Evolutionary conservation across 2,113 vertebrate genomes (phyloP), one percentile per base, ranked within the genome.

Genomic region (Fregata magnificens): DNA sequence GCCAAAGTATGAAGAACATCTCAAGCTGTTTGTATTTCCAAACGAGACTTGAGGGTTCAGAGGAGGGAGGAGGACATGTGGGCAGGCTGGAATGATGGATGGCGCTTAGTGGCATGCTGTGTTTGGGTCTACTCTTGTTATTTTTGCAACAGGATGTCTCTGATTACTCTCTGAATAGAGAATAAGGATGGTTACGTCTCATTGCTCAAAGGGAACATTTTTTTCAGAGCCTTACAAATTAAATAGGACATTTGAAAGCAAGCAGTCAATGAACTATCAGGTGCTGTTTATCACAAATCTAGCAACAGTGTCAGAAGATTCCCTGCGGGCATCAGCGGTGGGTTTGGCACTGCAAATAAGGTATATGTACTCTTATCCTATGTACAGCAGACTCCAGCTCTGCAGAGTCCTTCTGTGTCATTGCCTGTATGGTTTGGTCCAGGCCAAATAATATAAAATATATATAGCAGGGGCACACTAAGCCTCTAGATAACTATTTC

Each of bases 61-160:
- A 69, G 65, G 82, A 94, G 72, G 72, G 50, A 92, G 72, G 63
- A 94, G 88, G 83, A 93, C 40, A 8, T 15, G 73, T 42, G 70
- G 86, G 66, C 49, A 88, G 91, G 84, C 81, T 79, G 69, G 80
- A 45, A 86, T 96, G 95, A 97, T 82, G 91, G 92, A 97, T 85
- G 77, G 88, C 1, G 21, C 55, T 86, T 76, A 67, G 61, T 20
- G 42, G 77, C 92, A 71, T 36, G 80, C 96, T 96, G 94, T n/a
- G 72, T 59, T 96, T 78, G 94, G 86, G 91, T 80, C 91, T 82
- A 17, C 81, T 84, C 69, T 26, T 89, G 91, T 90, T 97, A 72
- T 72, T 95, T 92, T 89, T 96, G 86, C 86, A 85, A 96, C 73
- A 96, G 86, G 91, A 97, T 88, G 87, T 82, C 87, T 94, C 93